Base-by-base conservation (phyloP, 2,888 invertebrate genomes). In the Himalopsyche kuldschensis region DNA sequence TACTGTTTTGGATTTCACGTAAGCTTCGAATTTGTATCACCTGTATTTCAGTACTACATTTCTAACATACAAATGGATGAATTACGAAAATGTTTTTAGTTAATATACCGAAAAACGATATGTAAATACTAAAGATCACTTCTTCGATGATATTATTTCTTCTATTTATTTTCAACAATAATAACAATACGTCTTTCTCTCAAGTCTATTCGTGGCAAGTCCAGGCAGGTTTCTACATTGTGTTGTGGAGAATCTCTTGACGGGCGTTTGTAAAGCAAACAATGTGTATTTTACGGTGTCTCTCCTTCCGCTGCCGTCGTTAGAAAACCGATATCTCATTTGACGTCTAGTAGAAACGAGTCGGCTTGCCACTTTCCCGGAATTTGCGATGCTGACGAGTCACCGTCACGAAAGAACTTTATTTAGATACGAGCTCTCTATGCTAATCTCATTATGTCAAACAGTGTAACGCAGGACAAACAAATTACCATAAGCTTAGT, bases 111-210 rank as follows among this genome's bases (percentile, higher is more conserved):
- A 55, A 20, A 55, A 20, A 55, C 6, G 55, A 55, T 55, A 20
- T 55, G 20, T 41, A 41, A 15, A 41, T 41, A 41, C 41, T 55
- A 6, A 55, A 48, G 48, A 55, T 35, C 17, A 35, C 77, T 69
- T 24, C 69, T 32, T 41, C 48, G 55, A 81, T 32, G 35, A 46
- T 55, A 77, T 81, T 81, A 81, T 55, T 81, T 77, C 77, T 35
- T 31, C 81, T 63, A 77, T 81, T 81, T 48, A 55, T 31, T 77
- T 32, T 48, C 35, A 48, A 47, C 47, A 81, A 81, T 75, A 75
- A 48, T 81, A 81, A 81, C 77, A 81, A 81, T 81, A 77, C 81
- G 55, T 77, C 77, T 81, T 63, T 32, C 55, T 81, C 81, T 32
- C 31, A 8, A 75, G 32, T 20, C 55, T 20, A 55, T 55, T 55